phyloP scores from a whole-genome alignment of 2,888 invertebrate genomes.

The Drosophila longiperda region DNA sequence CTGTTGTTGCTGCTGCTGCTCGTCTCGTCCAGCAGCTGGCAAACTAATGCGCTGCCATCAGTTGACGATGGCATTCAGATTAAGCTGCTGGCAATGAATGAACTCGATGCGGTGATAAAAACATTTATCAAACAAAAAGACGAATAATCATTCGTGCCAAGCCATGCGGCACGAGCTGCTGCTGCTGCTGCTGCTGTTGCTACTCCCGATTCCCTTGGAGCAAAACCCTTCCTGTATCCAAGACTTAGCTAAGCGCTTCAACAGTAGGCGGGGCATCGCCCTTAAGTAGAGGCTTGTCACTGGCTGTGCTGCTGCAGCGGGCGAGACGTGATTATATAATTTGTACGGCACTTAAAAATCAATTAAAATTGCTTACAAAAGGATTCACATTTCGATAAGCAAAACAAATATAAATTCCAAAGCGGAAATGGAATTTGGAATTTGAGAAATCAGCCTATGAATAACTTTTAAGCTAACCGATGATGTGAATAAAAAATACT shows the following conservation, averaged over 20 bases:
- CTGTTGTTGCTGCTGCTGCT: not conserved
- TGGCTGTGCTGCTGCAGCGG: slow-evolving; percentile 10
- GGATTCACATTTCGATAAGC: slow-evolving; percentile 30
- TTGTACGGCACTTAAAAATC: slow-evolving; percentile 78
- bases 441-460: not conserved
- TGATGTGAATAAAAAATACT: not conserved
- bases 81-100: slow-evolving; percentile 84
- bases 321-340: slow-evolving; percentile 67
- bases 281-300: slow-evolving; percentile 9
- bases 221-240: slow-evolving; percentile 41
- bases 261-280: not conserved
- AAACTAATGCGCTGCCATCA: slow-evolving; percentile 85
- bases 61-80: slow-evolving; percentile 85
- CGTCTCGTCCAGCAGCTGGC: slow-evolving; percentile 53
- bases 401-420: slow-evolving; percentile 9
- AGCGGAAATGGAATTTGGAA: slow-evolving; percentile 22
- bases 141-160: slow-evolving; percentile 81
- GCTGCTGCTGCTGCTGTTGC: not conserved
- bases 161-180: slow-evolving; percentile 55
- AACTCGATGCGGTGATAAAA: slow-evolving; percentile 85
- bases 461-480: not conserved
- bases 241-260: slow-evolving; percentile 9
- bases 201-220: slow-evolving; percentile 3
- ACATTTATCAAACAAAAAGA: slow-evolving; percentile 84
- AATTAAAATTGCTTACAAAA: slow-evolving; percentile 60